These are phyloP conservation scores for Eutolmus rufibarbis DNA, from an alignment of 2,888 invertebrate species.

Conservation along the genomic window DNA sequence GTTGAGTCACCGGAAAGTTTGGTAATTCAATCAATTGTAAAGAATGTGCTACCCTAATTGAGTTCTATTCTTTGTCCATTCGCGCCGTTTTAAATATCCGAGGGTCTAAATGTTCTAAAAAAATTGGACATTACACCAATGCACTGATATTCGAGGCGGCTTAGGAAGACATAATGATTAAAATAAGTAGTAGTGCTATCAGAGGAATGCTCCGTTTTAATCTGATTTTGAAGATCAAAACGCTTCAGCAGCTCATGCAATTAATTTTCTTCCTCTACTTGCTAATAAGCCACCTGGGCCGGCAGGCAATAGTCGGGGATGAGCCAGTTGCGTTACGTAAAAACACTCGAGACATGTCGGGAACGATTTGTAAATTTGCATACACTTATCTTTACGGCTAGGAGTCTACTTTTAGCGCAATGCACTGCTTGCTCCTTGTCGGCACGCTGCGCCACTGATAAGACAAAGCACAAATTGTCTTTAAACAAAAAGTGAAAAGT, in stretches of 20 bases:
- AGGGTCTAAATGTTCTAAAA: neutral
- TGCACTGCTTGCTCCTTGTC: neutral
- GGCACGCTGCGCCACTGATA: neutral
- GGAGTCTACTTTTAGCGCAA: neutral
- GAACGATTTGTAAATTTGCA: neutral
- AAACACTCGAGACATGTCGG: neutral
- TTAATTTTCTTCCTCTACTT: neutral
- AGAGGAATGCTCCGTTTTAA: neutral
- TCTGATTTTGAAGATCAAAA: neutral
- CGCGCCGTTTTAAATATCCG: neutral
- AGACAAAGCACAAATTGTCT: neutral
- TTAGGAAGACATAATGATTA: neutral
- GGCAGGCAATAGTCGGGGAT: neutral
- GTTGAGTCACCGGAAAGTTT: neutral
- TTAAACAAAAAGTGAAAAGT: neutral
- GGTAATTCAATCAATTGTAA: neutral
- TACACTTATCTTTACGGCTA: neutral
- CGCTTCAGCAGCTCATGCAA: neutral
- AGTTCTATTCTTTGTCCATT: neutral
- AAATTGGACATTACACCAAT: neutral
- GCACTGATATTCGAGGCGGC: neutral
- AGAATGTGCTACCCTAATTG: neutral
- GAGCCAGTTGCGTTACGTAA: neutral
- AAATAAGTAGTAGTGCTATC: neutral
- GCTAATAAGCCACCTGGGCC: neutral